Percentiles rank a stretch among this genome's conserved stretches.
These are phyloP conservation scores for Herminia tarsipennalis DNA, from an alignment of 2,888 invertebrate species.

Conservation along the genomic window DNA sequence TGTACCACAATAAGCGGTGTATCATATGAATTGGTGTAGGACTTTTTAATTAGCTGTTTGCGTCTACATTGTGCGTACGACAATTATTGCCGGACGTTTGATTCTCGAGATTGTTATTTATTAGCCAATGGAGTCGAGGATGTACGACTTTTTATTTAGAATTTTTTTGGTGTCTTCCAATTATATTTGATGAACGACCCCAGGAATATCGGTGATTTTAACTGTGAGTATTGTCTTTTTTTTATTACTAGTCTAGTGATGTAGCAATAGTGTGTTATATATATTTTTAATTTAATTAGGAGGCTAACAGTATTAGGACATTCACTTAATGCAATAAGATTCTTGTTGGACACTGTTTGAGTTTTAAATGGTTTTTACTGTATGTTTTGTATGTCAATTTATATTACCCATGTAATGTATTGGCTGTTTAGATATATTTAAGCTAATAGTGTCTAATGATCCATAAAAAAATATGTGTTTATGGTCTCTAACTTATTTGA, in stretches of 20 bases:
- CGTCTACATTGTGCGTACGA: constrained; percentile 38
- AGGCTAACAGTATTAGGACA: constrained; percentile 23
- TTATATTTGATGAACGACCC: constrained; percentile 36
- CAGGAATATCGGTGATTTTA: constrained; percentile 23
- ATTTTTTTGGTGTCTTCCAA: constrained; percentile 17
- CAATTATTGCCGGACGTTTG: constrained; percentile 43
- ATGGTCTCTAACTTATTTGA: no score
- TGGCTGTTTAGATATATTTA: no score
- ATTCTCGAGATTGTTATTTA: constrained; percentile 30
- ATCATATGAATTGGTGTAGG: constrained; percentile 44
- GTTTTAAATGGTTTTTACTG: not conserved
- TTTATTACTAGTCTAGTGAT: constrained; percentile 5
- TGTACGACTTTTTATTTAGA: constrained; percentile 19
- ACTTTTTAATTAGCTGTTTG: constrained; percentile 49
- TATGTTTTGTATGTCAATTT: no score
- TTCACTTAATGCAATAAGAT: constrained; percentile 28
- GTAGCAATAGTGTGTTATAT: constrained; percentile 13
- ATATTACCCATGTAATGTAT: no score
- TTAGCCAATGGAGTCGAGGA: constrained; percentile 22
- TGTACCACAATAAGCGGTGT: constrained; percentile 32
- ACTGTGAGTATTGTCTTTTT: constrained; percentile 28
- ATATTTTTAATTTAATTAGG: constrained; percentile 42
- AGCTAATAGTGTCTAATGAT: no score
- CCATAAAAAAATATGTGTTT: no score
- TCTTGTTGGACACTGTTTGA: constrained; percentile 16